These are phyloP conservation scores for Xestia xanthographa DNA, from an alignment of 2,888 invertebrate genomes.

Conservation along the genomic window DNA sequence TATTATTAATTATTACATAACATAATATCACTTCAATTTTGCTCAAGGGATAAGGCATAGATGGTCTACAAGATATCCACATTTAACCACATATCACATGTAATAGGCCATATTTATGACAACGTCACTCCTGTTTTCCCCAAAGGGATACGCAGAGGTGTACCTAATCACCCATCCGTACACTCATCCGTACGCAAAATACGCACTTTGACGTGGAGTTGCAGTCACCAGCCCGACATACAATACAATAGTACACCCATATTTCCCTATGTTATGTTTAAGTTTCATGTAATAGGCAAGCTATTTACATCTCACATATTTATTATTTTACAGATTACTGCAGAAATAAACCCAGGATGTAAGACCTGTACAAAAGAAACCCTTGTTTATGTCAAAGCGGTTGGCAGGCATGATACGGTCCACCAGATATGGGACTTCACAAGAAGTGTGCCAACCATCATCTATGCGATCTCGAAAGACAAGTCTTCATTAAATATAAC, in stretches of 20 bases:
- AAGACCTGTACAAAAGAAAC: constrained; percentile 77
- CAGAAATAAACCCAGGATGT: constrained; percentile 83
- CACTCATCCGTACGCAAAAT: too few relatives aligned
- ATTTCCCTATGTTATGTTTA: too few relatives aligned
- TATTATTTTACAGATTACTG: constrained; percentile 77
- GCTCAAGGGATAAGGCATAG: too few relatives aligned
- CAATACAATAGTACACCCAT: too few relatives aligned
- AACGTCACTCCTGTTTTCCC: too few relatives aligned
- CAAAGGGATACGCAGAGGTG: too few relatives aligned
- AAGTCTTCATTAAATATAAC: constrained; percentile 86
- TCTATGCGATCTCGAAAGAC: constrained; percentile 88
- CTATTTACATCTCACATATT: too few relatives aligned
- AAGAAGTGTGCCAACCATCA: constrained; percentile 89
- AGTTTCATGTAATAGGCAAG: neutral
- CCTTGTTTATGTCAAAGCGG: constrained; percentile 89
- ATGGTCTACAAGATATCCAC: neutral
- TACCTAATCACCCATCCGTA: too few relatives aligned
- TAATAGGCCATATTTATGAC: neutral
- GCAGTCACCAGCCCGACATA: too few relatives aligned
- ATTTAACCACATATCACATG: neutral
- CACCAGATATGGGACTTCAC: constrained; percentile 93
- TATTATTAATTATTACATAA: too few relatives aligned
- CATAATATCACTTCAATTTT: too few relatives aligned
- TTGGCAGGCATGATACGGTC: constrained; percentile 90
- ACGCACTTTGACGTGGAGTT: too few relatives aligned